These are phyloP conservation scores for Tiaroga cobitis DNA, from an alignment of 2,797 vertebrate species.

Conservation along the genomic window DNA sequence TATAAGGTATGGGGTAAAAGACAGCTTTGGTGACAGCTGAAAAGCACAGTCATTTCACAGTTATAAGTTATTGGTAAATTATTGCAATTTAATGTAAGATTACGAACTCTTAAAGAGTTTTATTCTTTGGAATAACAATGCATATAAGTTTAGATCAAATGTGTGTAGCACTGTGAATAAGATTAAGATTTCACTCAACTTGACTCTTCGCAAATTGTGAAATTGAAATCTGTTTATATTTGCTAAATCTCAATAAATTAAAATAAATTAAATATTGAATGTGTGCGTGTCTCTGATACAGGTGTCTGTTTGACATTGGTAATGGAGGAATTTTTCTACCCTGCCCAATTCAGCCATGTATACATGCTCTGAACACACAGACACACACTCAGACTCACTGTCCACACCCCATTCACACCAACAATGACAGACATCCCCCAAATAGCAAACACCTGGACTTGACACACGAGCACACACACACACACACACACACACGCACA, in stretches of 20 bases:
- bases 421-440: slow-evolving; percentile 88
- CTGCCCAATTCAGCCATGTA: slow-evolving; percentile 53
- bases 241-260: not conserved
- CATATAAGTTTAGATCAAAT: not conserved
- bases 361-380: slow-evolving; percentile 61
- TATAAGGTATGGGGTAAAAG: not conserved
- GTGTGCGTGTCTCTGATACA: not conserved
- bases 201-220: not conserved
- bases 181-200: not conserved
- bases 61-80: not conserved
- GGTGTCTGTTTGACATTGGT: slow-evolving; percentile 24
- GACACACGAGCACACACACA: slow-evolving; percentile 12
- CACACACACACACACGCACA: slow-evolving; percentile 29
- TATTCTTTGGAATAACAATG: not conserved
- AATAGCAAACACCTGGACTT: slow-evolving; percentile 80
- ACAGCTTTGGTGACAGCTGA: too few species aligned
- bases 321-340: slow-evolving; percentile 19
- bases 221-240: not conserved
- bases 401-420: slow-evolving; percentile 67
- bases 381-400: slow-evolving; percentile 46
- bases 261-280: not conserved
- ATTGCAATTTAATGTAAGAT: too few species aligned
- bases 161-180: not conserved
- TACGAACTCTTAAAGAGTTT: too few species aligned
- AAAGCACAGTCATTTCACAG: not conserved